Base-by-base conservation (phyloP, 2,797 vertebrate species). In the Typhlichthys eigenmanni region DNA sequence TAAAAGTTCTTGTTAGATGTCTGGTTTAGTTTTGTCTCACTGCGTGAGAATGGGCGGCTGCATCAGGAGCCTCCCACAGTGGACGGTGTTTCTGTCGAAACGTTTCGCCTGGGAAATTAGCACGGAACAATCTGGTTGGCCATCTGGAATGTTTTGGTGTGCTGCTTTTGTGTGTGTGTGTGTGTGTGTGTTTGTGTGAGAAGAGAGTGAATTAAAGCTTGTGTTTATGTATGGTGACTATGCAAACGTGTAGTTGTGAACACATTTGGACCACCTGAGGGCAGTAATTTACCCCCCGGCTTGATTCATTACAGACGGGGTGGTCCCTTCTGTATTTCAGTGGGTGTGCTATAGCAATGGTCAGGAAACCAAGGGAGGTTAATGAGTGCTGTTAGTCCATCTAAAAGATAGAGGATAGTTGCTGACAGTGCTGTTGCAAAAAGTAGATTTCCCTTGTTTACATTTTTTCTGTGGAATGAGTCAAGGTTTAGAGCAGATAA, bases 101-200 rank as follows among this genome's bases (percentile, higher is more conserved):
- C 9, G 46, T 68, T 79, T 73, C 78, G 60, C 68, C 8, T 49
- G 71, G 78, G 81, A 87, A 86, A 84, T 85, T 68, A 78, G 66
- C 72, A 66, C 47, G 45, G 58, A 84, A 68, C 76, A 81, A 71
- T 80, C 78, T 87, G 78, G 64, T 60, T 13, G 61, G 66, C 81
- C 86, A 86, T 88, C 86, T 87, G 88, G 79, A 82, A 59, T 56
- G 57, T 75, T 84, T 71, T 69, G 16, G 19, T 45, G 32, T 2
- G 58, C 56, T 63, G 50, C 24, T 7, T 53, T 1, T n/a, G n/a
- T n/a, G n/a, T n/a, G n/a, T n/a, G n/a, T n/a, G n/a, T 52, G 43
- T 54, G 57, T 10, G 51, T 13, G 14, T 17, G 62, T 77, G 75
- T 70, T 69, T 74, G 75, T 79, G 68, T 66, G 50, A 13, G 54